Evolutionary conservation across 2,113 vertebrate genomes (phyloP).

Genomic region (Phalacrocorax aristotelis): DNA sequence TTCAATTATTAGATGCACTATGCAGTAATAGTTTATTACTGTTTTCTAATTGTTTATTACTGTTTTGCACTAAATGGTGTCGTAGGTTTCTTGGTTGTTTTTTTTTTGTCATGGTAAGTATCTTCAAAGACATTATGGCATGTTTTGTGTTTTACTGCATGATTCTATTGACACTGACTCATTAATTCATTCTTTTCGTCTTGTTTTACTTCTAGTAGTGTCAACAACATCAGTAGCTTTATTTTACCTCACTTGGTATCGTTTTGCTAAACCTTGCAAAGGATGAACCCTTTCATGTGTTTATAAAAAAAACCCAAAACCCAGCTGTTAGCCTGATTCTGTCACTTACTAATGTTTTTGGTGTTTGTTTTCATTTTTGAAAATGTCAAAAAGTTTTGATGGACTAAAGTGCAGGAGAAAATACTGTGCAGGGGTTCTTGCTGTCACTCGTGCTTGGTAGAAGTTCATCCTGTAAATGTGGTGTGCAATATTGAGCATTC

Average conservation of each 20-base stretch:
- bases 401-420: background rate
- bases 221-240: background rate
- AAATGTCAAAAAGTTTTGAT: background rate
- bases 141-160: background rate
- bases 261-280: background rate
- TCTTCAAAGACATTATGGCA: background rate
- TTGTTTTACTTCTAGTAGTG: background rate
- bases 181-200: background rate
- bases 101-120: background rate
- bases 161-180: background rate
- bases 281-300: background rate
- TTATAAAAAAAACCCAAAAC: background rate
- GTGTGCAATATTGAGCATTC: background rate
- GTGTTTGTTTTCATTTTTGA: background rate
- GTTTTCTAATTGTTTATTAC: background rate
- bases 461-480: background rate
- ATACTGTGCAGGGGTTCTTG: background rate
- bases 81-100: background rate
- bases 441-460: background rate
- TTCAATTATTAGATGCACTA: background rate
- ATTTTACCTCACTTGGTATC: background rate
- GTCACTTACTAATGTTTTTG: background rate
- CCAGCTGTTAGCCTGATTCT: background rate
- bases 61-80: background rate
- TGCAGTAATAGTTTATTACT: background rate